Conservation (phyloP, 2,888 invertebrate genomes). For the Plusia festucae region DNA sequence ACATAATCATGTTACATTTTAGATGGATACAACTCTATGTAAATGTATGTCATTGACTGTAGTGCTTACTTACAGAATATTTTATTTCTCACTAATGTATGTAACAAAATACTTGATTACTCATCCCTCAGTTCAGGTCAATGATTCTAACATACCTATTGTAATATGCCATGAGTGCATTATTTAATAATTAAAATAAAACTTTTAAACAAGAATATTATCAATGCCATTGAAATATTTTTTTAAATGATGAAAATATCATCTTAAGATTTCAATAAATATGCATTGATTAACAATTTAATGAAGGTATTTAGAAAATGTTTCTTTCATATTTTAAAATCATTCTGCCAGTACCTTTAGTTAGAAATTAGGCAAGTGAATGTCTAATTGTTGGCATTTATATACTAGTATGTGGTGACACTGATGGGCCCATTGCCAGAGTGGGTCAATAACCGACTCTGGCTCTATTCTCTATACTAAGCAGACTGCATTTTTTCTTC, state of each 20-base stretch:
- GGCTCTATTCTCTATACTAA: constrained; percentile 20
- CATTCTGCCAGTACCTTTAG: background rate
- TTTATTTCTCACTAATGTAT: constrained; percentile 4
- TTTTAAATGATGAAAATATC: too few species aligned
- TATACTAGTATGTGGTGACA: constrained; percentile 39
- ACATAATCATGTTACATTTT: background rate
- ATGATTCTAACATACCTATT: constrained; percentile 1
- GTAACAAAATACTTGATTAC: constrained; percentile 1
- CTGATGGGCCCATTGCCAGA: constrained; percentile 76
- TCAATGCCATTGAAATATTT: constrained; percentile 21
- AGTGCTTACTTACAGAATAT: background rate
- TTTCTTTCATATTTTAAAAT: constrained; percentile 15
- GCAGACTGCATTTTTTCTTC: constrained; percentile 60
- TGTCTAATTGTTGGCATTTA: constrained; percentile 49
- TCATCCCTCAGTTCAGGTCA: background rate
- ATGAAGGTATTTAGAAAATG: background rate
- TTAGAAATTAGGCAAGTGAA: constrained; percentile 15
- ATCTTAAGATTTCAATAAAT: constrained; percentile 38
- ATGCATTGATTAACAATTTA: background rate
- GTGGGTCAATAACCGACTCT: constrained; percentile 78
- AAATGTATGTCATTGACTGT: background rate
- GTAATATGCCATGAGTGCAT: background rate
- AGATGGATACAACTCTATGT: background rate
- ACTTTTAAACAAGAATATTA: constrained; percentile 10
- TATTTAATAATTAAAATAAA: background rate